phyloP scores from a whole-genome alignment of 2,113 vertebrate genomes.

The Phaethon lepturus region DNA sequence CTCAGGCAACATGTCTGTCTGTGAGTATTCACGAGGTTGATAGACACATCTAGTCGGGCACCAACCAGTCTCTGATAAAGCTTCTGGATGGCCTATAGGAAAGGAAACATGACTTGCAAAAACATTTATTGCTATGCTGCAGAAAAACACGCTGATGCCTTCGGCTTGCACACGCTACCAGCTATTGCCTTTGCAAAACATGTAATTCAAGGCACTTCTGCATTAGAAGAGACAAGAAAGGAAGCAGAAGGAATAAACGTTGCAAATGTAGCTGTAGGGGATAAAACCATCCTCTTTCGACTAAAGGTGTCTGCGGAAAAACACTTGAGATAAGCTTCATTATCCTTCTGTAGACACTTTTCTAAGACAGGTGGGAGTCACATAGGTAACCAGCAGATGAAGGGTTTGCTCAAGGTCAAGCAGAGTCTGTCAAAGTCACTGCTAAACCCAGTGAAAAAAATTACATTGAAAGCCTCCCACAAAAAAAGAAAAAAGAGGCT shows the following conservation, averaged over 20 bases:
- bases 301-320: neutral
- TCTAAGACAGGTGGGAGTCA: slow-evolving; percentile 34
- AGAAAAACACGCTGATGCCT: neutral
- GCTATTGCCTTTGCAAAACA: neutral
- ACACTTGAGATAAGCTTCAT: slow-evolving; percentile 28
- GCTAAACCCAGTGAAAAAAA: neutral
- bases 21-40: neutral
- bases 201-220: neutral
- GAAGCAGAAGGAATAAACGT: neutral
- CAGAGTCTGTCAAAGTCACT: neutral
- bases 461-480: neutral
- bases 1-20: neutral
- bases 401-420: slow-evolving; percentile 37
- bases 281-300: neutral
- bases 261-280: neutral
- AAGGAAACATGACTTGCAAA: neutral
- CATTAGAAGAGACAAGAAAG: neutral
- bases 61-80: neutral
- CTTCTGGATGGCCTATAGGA: neutral
- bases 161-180: rapidly evolving
- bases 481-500: neutral
- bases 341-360: slow-evolving; percentile 1
- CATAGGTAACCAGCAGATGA: slow-evolving; percentile 6
- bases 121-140: neutral
- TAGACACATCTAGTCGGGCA: rapidly evolving